A percentile compares a stretch with the other conserved stretches of the same genome.
These are phyloP conservation scores for Brachystomella parvula DNA, from an alignment of 1,140 invertebrate species.

Conservation along the genomic window DNA sequence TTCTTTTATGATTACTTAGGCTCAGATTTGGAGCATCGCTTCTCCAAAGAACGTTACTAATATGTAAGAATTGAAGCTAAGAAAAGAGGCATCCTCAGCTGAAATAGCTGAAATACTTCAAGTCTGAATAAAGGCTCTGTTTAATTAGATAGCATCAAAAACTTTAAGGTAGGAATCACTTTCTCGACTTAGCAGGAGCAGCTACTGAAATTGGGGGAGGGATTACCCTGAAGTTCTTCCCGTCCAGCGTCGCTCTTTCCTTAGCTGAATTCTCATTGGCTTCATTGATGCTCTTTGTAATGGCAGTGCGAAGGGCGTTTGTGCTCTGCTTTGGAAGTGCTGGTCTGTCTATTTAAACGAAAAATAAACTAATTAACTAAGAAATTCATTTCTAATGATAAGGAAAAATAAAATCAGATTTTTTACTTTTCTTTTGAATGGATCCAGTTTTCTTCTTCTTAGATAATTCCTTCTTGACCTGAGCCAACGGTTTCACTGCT, in stretches of 20 bases:
- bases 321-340: constrained; percentile 19
- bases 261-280: constrained; percentile 27
- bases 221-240: constrained; percentile 25
- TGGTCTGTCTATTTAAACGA: constrained; percentile 26
- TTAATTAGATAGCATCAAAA: no score
- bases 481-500: constrained; percentile 23
- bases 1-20: neutral
- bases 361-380: neutral
- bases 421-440: constrained; percentile 35
- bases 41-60: neutral
- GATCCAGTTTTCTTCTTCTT: constrained; percentile 25
- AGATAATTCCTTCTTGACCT: constrained; percentile 27
- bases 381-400: neutral
- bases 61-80: neutral
- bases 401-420: neutral
- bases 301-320: constrained; percentile 21
- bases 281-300: constrained; percentile 35
- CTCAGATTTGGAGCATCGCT: neutral
- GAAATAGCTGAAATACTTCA: no score
- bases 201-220: neutral
- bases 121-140: no score
- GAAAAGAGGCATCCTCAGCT: neutral
- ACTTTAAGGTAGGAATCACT: no score
- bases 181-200: neutral
- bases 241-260: constrained; percentile 28